A percentile compares a stretch with the other conserved stretches of the same genome.
Evolutionary conservation across 2,888 invertebrate species (phyloP).

Genomic region (Slavum lentiscoides): DNA sequence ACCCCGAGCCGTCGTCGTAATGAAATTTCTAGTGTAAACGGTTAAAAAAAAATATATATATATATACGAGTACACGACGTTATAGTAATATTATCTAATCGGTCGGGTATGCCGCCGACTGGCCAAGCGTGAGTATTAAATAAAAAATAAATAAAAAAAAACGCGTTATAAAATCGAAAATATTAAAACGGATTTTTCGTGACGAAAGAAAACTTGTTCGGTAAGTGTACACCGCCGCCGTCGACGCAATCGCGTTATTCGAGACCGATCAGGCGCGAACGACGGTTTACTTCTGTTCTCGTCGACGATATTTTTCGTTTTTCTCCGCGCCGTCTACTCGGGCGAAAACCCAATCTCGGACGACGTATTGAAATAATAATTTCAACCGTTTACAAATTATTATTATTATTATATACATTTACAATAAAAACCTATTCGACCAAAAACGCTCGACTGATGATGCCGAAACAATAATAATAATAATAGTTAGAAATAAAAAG

Average conservation of each 20-base stretch:
- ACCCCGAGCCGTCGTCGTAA: not conserved
- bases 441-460: conserved; percentile 6
- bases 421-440: conserved; percentile 3
- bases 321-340: not conserved
- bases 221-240: not conserved
- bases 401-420: conserved; percentile 10
- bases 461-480: conserved; percentile 7
- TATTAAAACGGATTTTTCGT: not conserved
- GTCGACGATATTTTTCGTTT: not conserved
- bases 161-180: not conserved
- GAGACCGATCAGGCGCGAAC: conserved; percentile 39
- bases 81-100: too few species aligned
- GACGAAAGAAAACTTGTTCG: conserved; percentile 25
- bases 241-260: conserved; percentile 15
- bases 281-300: not conserved
- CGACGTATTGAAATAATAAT: not conserved
- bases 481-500: too few species aligned
- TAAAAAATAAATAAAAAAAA: too few species aligned
- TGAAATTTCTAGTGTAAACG: conserved; percentile 22
- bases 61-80: not conserved
- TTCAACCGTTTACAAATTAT: conserved; percentile 14
- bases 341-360: conserved; percentile 27
- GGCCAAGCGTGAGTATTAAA: conserved; percentile 21
- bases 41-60: not conserved
- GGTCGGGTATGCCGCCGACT: not conserved